Evolutionary conservation across 2,113 vertebrate species (phyloP).

Genomic region (Oreochromis aureus): DNA sequence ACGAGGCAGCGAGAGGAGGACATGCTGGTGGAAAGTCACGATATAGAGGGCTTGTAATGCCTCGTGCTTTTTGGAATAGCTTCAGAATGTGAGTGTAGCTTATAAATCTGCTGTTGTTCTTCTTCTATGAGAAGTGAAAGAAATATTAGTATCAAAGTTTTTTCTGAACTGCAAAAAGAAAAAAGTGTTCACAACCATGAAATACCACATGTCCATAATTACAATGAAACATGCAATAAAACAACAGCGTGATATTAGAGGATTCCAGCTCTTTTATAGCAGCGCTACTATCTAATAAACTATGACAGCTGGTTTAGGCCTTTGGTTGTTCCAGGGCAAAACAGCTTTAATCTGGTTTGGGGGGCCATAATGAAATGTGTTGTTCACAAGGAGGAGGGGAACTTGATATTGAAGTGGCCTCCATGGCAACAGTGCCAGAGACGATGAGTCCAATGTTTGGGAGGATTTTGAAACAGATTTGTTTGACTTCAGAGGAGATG

Average conservation of each 20-base stretch:
- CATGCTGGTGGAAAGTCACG: neutral
- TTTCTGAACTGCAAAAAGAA: neutral
- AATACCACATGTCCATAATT: neutral
- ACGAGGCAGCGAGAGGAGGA: neutral
- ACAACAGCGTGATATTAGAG: neutral
- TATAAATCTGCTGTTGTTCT: neutral
- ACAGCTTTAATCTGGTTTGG: constrained; percentile 57
- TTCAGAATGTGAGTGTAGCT: neutral
- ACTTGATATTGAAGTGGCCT: constrained; percentile 50
- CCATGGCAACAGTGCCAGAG: constrained; percentile 53
- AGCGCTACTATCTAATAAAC: constrained; percentile 1
- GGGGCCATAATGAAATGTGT: constrained; percentile 61
- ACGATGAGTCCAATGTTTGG: constrained; percentile 36
- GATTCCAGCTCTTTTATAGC: neutral
- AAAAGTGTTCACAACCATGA: constrained; percentile 1
- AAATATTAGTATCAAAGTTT: neutral
- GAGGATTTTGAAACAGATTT: constrained; percentile 53
- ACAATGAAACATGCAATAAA: constrained; percentile 1
- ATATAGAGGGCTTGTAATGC: constrained; percentile 3
- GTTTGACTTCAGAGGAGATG: constrained; percentile 35
- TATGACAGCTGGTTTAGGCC: constrained; percentile 41
- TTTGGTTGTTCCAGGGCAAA: constrained; percentile 41
- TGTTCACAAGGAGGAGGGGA: constrained; percentile 56
- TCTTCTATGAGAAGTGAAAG: neutral
- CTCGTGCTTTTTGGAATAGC: neutral